Conservation (phyloP, 2,113 vertebrate genomes). For the Semnornis frantzii region DNA sequence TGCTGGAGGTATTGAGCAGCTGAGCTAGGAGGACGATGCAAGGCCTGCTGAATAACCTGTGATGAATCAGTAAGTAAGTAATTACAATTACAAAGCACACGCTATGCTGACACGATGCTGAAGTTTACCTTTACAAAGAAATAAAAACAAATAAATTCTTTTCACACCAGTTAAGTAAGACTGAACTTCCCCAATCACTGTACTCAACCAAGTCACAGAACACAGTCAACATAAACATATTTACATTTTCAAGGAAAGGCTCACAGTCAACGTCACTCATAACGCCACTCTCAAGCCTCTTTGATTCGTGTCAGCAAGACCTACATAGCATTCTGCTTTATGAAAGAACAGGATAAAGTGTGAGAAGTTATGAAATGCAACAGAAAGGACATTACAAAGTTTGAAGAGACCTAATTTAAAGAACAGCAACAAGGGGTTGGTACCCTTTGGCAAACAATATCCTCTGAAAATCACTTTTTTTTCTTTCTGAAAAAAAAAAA, state of each 20-base stretch:
- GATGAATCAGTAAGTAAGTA: conserved; percentile 58
- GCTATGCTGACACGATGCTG: conserved; percentile 13
- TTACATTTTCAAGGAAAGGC: background rate
- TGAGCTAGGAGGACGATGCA: conserved; percentile 90
- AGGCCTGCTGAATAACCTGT: conserved; percentile 92
- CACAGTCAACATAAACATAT: background rate
- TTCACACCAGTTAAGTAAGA: background rate
- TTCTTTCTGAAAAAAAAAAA: too few relatives aligned
- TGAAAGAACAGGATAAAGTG: background rate
- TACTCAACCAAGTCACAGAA: background rate
- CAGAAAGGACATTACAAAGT: background rate
- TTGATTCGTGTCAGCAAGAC: background rate
- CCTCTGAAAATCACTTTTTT: background rate
- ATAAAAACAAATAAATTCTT: background rate
- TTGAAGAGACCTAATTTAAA: background rate
- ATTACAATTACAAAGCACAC: conserved; percentile 45
- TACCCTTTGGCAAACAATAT: background rate
- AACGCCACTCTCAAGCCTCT: background rate
- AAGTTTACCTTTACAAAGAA: conserved; percentile 15
- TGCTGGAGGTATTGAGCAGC: conserved; percentile 95
- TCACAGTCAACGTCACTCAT: background rate
- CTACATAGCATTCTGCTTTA: background rate
- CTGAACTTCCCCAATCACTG: background rate
- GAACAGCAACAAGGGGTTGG: background rate
- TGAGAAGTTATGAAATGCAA: background rate